Evolutionary conservation across 2,888 invertebrate species (phyloP).

Genomic region (Rotaria macrura): DNA sequence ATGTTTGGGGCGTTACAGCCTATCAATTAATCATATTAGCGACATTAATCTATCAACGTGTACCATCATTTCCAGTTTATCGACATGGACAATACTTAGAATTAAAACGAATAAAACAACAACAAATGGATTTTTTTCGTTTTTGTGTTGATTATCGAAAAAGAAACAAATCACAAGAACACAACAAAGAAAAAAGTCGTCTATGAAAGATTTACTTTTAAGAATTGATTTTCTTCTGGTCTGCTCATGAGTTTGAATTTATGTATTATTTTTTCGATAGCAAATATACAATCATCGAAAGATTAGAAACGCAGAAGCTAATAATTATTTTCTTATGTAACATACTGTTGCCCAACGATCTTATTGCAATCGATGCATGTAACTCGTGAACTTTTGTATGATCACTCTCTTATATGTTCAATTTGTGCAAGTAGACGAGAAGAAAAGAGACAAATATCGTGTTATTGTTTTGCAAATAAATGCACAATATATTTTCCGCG

Average conservation of each 20-base stretch:
- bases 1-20: constrained; percentile 1
- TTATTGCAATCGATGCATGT: too few relatives aligned
- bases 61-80: constrained; percentile 3
- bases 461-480: too few relatives aligned
- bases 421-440: too few relatives aligned
- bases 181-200: not conserved
- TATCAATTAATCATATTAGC: not conserved
- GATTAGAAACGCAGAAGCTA: too few relatives aligned
- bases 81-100: not conserved
- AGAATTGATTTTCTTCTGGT: not conserved
- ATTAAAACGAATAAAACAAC: not conserved
- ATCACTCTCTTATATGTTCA: too few relatives aligned
- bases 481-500: too few relatives aligned
- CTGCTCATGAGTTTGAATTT: not conserved
- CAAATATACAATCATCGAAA: too few relatives aligned
- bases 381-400: too few relatives aligned
- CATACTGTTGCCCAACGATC: too few relatives aligned
- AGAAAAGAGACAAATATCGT: too few relatives aligned
- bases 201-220: not conserved
- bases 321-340: too few relatives aligned
- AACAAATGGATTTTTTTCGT: not conserved
- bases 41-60: not conserved
- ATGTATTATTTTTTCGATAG: too few relatives aligned
- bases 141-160: not conserved
- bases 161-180: not conserved